Percentiles rank a stretch among this genome's conserved stretches.
These are phyloP conservation scores for Onychostruthus taczanowskii DNA, from an alignment of 2,113 vertebrate species.

Conservation along the genomic window DNA sequence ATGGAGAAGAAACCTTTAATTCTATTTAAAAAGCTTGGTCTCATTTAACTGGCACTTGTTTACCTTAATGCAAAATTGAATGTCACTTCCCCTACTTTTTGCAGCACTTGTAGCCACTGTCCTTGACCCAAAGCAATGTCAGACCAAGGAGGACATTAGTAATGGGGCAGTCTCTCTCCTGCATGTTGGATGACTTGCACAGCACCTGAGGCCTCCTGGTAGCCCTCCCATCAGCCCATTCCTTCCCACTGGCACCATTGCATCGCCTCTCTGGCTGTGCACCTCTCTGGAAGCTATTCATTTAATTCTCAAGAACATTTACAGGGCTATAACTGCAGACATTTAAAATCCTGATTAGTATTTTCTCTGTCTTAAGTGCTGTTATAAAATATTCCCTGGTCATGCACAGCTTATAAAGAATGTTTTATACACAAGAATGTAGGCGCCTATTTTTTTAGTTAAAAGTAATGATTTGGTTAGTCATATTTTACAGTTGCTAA, in stretches of 20 bases:
- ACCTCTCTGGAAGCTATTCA: conserved; percentile 4
- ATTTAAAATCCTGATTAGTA: conserved; percentile 68
- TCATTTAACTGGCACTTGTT: not conserved
- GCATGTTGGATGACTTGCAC: not conserved
- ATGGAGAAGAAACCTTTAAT: not conserved
- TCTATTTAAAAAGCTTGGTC: not conserved
- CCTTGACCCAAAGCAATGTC: not conserved
- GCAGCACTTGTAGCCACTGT: not conserved
- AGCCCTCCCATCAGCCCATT: not conserved
- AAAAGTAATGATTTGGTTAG: conserved; percentile 58
- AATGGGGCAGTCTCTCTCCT: not conserved
- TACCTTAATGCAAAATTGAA: not conserved
- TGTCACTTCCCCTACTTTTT: not conserved
- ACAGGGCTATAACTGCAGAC: conserved; percentile 47
- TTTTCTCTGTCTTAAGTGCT: conserved; percentile 58
- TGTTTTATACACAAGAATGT: conserved; percentile 56
- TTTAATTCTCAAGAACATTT: conserved; percentile 45
- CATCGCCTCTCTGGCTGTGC: not conserved
- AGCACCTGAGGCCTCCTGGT: not conserved
- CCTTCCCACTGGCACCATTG: not conserved
- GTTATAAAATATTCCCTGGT: conserved; percentile 59
- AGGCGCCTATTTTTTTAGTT: conserved; percentile 54
- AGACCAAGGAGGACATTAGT: not conserved
- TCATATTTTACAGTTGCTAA: conserved; percentile 47
- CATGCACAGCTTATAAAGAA: conserved; percentile 63